A percentile compares a stretch with the other conserved stretches of the same genome.
Conservation (phyloP, 2,888 invertebrate genomes). For the Trachelus iudaicus region DNA sequence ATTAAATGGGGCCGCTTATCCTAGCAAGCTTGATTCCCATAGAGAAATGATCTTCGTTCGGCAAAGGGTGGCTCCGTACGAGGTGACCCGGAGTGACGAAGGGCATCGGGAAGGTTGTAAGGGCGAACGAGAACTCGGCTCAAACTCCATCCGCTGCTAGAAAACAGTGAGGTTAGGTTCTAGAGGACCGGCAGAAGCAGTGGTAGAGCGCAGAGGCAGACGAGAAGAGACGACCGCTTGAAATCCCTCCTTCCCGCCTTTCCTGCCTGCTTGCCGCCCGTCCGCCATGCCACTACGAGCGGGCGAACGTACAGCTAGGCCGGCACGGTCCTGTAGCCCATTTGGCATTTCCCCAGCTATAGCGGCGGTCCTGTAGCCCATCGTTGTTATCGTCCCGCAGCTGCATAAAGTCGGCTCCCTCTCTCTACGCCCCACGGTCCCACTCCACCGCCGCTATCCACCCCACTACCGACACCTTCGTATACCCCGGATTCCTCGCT, state of each 20-base stretch:
- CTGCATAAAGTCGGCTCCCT: slow-evolving; percentile 67
- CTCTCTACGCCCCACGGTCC: slow-evolving; percentile 35
- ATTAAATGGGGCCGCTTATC: not conserved
- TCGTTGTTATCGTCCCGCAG: slow-evolving; percentile 69
- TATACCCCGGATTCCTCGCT: slow-evolving; percentile 26
- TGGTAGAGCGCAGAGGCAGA: slow-evolving; percentile 50
- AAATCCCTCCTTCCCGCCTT: slow-evolving; percentile 56
- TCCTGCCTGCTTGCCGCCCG: slow-evolving; percentile 57
- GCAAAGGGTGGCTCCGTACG: not conserved
- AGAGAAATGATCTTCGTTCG: not conserved
- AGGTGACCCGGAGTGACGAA: slow-evolving; percentile 20
- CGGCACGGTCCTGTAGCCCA: slow-evolving; percentile 65
- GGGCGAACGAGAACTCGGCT: slow-evolving; percentile 29
- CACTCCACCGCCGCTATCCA: slow-evolving; percentile 23
- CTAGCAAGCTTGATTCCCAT: not conserved
- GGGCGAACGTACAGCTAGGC: slow-evolving; percentile 59
- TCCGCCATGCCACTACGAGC: slow-evolving; percentile 62
- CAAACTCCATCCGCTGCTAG: slow-evolving; percentile 10
- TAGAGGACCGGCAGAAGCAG: slow-evolving; percentile 26
- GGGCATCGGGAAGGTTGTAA: slow-evolving; percentile 24
- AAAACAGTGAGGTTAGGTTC: slow-evolving; percentile 22
- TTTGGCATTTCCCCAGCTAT: slow-evolving; percentile 67
- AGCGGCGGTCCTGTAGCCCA: slow-evolving; percentile 67
- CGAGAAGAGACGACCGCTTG: slow-evolving; percentile 61
- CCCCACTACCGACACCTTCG: slow-evolving; percentile 27